These are phyloP conservation scores for Aegithalos caudatus DNA, from an alignment of 2,113 vertebrate species.

Conservation along the genomic window DNA sequence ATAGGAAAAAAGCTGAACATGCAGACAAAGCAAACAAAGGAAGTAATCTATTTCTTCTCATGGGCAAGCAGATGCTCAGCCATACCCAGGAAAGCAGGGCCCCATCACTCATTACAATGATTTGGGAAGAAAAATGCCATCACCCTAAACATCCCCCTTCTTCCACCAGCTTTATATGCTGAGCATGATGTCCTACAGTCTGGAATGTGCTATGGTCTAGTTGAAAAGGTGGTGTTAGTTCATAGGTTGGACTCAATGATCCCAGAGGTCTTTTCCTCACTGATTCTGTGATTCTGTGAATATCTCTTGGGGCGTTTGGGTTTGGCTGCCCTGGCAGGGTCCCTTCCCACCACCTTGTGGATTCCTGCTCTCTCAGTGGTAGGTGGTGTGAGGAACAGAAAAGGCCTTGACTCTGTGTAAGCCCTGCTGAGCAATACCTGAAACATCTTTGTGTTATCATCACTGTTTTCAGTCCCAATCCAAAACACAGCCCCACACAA, in stretches of 20 bases:
- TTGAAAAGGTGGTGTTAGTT: background rate
- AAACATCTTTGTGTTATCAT: background rate
- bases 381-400: background rate
- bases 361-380: background rate
- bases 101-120: rapidly evolving
- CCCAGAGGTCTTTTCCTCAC: background rate
- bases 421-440: background rate
- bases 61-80: background rate
- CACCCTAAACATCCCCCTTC: rapidly evolving
- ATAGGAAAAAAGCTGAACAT: background rate
- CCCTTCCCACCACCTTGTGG: background rate
- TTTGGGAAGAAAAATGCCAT: background rate
- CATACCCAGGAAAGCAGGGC: background rate
- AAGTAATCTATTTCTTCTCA: background rate
- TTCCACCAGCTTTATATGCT: background rate
- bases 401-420: background rate
- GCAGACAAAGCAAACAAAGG: background rate
- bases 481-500: background rate
- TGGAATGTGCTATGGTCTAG: background rate
- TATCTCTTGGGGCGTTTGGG: background rate
- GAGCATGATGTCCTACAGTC: background rate
- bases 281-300: background rate
- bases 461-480: background rate
- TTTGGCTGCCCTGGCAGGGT: background rate
- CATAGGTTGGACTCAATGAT: background rate